Evolutionary conservation across 2,888 invertebrate species (phyloP).

Genomic region (Calameuta idolon): DNA sequence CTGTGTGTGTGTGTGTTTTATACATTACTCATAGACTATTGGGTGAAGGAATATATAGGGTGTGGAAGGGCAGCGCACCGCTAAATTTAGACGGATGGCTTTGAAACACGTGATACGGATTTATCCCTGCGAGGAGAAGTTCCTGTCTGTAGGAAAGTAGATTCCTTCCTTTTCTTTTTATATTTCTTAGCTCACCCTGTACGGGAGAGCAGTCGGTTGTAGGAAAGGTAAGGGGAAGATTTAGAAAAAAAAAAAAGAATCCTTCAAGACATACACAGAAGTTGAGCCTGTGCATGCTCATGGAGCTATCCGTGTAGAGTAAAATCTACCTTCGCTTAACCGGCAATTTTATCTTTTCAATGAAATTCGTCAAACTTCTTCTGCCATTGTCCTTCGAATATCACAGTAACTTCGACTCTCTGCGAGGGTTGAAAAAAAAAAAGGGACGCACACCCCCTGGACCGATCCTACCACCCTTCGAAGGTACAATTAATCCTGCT

Average conservation of each 20-base stretch:
- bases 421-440: neutral
- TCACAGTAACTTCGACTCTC: neutral
- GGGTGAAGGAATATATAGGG: neutral
- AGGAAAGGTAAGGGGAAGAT: neutral
- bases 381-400: neutral
- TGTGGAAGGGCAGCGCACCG: slow-evolving; percentile 3
- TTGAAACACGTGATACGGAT: slow-evolving; percentile 5
- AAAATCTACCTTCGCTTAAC: neutral
- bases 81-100: slow-evolving; percentile 10
- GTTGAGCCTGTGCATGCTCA: neutral
- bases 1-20: neutral
- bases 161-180: slow-evolving; percentile 2
- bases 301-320: neutral
- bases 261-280: neutral
- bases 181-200: neutral
- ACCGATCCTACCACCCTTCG: neutral
- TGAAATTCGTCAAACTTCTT: neutral
- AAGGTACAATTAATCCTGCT: slow-evolving; percentile 8
- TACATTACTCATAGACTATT: neutral
- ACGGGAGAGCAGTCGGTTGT: neutral
- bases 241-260: neutral
- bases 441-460: neutral
- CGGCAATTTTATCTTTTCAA: neutral
- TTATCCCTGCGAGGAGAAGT: neutral
- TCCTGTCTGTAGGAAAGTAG: neutral